Evolutionary conservation across 1,140 invertebrate genomes (phyloP).

Genomic region (Ceratosolen solmsi): DNA sequence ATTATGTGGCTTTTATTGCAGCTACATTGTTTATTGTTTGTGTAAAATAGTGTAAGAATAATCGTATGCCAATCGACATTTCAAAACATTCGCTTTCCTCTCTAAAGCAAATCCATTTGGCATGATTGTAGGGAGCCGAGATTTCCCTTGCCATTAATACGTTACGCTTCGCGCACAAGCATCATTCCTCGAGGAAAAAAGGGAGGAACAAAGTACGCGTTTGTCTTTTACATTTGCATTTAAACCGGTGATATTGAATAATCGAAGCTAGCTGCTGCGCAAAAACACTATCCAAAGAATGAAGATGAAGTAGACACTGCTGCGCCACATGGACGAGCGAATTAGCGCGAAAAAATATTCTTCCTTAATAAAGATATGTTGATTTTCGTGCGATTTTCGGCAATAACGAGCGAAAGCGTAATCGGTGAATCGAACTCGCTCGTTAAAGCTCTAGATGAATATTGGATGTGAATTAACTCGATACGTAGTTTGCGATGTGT

Average conservation of each 20-base stretch:
- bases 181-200: not conserved
- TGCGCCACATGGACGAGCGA: not conserved
- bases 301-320: not conserved
- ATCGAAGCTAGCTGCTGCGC: too few species aligned
- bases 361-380: too few species aligned
- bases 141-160: slow-evolving; percentile 3
- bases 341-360: not conserved
- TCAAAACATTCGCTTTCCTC: not conserved
- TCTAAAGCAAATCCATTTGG: not conserved
- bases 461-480: not conserved
- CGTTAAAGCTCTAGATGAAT: not conserved
- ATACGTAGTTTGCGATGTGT: not conserved
- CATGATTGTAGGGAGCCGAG: not conserved
- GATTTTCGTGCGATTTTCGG: too few species aligned
- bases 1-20: too few species aligned
- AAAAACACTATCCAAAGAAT: not conserved
- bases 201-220: too few species aligned
- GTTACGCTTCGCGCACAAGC: not conserved
- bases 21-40: not conserved
- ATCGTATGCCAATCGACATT: not conserved
- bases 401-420: not conserved
- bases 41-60: too few species aligned
- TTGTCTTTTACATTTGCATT: not conserved
- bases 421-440: not conserved
- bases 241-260: not conserved